These are phyloP conservation scores for Brachionus calyciflorus DNA, from an alignment of 1,140 invertebrate species.

Conservation along the genomic window DNA sequence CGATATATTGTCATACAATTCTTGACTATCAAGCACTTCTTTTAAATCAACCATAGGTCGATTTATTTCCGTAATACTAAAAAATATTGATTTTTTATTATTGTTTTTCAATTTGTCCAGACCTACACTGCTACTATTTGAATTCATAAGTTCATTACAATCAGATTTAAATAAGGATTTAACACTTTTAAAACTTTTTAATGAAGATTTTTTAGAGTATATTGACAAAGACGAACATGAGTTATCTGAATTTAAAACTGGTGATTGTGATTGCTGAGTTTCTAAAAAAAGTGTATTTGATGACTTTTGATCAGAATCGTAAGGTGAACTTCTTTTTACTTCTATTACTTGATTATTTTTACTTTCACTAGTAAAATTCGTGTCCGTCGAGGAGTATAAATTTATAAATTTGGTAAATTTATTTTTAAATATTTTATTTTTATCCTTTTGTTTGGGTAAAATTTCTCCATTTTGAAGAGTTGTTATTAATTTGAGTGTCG, in stretches of 20 bases:
- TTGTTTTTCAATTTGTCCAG: neutral
- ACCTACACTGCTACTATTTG: too few species aligned
- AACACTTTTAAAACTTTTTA: too few species aligned
- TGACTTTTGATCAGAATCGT: too few species aligned
- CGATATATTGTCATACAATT: constrained; percentile 15
- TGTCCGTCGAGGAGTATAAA: constrained; percentile 3
- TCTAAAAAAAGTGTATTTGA: too few species aligned
- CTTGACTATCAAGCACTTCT: neutral
- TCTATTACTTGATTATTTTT: neutral
- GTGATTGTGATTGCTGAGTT: too few species aligned
- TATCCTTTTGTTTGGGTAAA: neutral
- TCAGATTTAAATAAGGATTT: too few species aligned
- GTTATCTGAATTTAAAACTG: too few species aligned
- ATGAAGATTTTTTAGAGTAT: too few species aligned
- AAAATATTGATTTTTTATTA: neutral
- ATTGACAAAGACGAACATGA: too few species aligned
- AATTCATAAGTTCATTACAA: too few species aligned
- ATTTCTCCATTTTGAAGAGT: neutral
- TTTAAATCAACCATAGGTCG: constrained; percentile 11
- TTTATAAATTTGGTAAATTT: constrained; percentile 28
- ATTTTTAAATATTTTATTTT: constrained; percentile 9
- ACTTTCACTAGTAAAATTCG: neutral
- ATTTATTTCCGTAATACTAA: neutral
- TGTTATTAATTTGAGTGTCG: constrained; percentile 14
- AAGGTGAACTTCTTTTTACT: neutral